Percentiles rank a stretch among this genome's conserved stretches.
phyloP scores from a whole-genome alignment of 2,888 invertebrate species.

The Plusia festucae region DNA sequence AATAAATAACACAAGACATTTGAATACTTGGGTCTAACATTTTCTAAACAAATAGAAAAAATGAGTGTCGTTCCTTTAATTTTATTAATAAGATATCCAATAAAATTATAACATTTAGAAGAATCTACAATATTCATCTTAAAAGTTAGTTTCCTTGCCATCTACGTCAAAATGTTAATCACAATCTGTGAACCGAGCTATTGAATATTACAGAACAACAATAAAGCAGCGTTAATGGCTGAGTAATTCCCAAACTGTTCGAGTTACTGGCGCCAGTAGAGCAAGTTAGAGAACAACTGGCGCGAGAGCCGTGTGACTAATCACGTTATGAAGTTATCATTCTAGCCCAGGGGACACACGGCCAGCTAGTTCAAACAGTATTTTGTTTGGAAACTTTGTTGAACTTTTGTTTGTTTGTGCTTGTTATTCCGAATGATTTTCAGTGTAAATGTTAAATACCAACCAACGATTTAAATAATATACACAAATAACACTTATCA shows the following conservation, averaged over 20 bases:
- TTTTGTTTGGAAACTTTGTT: slow-evolving; percentile 35
- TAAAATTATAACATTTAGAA: too few relatives aligned
- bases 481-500: too few relatives aligned
- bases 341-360: slow-evolving; percentile 43
- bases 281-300: slow-evolving; percentile 51
- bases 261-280: slow-evolving; percentile 45
- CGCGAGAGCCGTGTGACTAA: slow-evolving; percentile 51
- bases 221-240: slow-evolving; percentile 30
- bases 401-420: slow-evolving; percentile 14
- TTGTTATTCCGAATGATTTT: not conserved
- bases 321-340: slow-evolving; percentile 59
- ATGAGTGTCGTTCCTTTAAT: too few relatives aligned
- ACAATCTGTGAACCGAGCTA: not conserved
- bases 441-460: not conserved
- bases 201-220: slow-evolving; percentile 17
- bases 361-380: slow-evolving; percentile 13
- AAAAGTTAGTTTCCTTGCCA: not conserved
- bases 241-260: slow-evolving; percentile 43
- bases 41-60: too few relatives aligned
- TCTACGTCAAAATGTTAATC: not conserved
- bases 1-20: too few relatives aligned
- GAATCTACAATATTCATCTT: not conserved
- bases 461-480: not conserved
- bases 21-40: too few relatives aligned
- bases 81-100: too few relatives aligned